Evolutionary conservation across 2,888 invertebrate species (phyloP).

Genomic region (Meganola albula): DNA sequence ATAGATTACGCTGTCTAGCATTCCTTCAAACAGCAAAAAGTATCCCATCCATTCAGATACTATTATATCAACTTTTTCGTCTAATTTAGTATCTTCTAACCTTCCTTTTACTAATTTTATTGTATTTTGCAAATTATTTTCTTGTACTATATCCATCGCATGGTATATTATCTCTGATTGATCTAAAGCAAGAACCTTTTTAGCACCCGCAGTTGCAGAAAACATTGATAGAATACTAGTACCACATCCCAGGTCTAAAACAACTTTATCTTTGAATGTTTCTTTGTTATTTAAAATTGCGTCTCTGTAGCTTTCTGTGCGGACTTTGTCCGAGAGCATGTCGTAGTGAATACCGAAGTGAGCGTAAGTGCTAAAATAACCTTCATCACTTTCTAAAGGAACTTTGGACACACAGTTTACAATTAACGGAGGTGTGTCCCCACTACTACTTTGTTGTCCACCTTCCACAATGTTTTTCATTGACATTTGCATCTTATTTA

Average conservation of each 20-base stretch:
- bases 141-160: slow-evolving; percentile 95
- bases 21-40: slow-evolving; percentile 96
- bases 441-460: slow-evolving; percentile 29
- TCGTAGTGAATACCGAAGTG: slow-evolving; percentile 96
- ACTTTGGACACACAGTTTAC: slow-evolving; percentile 65
- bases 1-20: slow-evolving; percentile 95
- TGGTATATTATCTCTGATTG: slow-evolving; percentile 97
- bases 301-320: slow-evolving; percentile 92
- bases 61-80: slow-evolving; percentile 91
- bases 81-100: slow-evolving; percentile 88
- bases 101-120: slow-evolving; percentile 90
- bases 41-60: slow-evolving; percentile 99
- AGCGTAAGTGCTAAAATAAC: slow-evolving; percentile 90
- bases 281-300: slow-evolving; percentile 87
- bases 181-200: slow-evolving; percentile 94
- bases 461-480: slow-evolving; percentile 76
- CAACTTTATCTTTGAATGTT: slow-evolving; percentile 84
- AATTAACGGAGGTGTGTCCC: slow-evolving; percentile 29
- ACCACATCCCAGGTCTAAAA: slow-evolving; percentile 98
- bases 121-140: slow-evolving; percentile 84
- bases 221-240: slow-evolving; percentile 99
- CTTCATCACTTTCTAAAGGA: slow-evolving; percentile 82
- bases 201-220: slow-evolving; percentile 95
- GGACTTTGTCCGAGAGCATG: slow-evolving; percentile 92
- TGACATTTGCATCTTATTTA: slow-evolving; percentile 78